Evolutionary conservation across 2,888 invertebrate species (phyloP), one percentile per base, ranked within the genome.

Genomic region (Polydrusus pterygomalis): DNA sequence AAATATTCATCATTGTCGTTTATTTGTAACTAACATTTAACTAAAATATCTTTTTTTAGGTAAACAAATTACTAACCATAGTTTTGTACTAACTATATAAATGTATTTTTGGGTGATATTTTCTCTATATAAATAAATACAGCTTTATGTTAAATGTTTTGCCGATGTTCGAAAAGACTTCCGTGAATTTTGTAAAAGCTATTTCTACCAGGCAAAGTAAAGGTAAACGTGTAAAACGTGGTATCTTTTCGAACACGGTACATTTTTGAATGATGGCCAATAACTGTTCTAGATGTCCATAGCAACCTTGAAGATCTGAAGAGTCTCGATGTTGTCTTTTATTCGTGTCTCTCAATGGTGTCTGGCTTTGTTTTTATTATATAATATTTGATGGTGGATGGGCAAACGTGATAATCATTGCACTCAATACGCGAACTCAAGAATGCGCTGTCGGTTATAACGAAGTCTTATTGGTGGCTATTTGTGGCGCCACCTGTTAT

Each of bases 331-430:
- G 79, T 80, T 81, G 58, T 72, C 47, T 70, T 71, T 74, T 77
- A 43, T 75, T 74, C 68, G 64, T 65, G 74, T 74, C 74, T 69
- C 30, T 45, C 43, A 62, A 60, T 65, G 69, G 58, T 77, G 72
- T 60, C 65, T 62, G 40, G 67, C 68, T 68, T 75, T 62, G 25
- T 17, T 69, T 78, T 30, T 30, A 34, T 56, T 49, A 54, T 68
- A 38, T 38, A 20, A 54, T 68, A 38, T 67, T 82, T 85, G 84
- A 84, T 86, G 83, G 87, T 82, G 85, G 68, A 87, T 87, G 88
- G 88, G 88, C 87, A 87, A 82, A 85, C 85, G 88, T 86, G 87
- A 88, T 84, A 83, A 88, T 86, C 87, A 86, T 68, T 40, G 62
- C 71, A 86, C 80, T 84, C 82, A 84, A 70, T 78, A 81, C 80